These are phyloP conservation scores for Pandemis corylana DNA, from an alignment of 2,888 invertebrate species.

Conservation along the genomic window DNA sequence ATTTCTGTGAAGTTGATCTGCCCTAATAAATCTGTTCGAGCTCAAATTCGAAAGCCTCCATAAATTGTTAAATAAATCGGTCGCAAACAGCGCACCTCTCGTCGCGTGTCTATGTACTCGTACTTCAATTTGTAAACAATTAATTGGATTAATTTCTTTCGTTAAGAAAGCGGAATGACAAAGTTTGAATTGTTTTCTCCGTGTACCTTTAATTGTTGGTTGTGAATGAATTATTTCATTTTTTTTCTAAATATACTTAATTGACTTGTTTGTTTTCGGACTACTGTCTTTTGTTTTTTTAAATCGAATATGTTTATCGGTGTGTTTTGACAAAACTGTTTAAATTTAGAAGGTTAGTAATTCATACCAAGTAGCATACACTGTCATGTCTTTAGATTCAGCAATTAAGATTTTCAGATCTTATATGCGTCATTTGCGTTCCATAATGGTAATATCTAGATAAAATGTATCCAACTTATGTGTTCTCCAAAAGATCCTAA, in stretches of 20 bases:
- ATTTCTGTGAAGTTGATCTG: constrained; percentile 66
- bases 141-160: constrained; percentile 27
- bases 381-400: too few species aligned
- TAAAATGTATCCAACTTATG: too few species aligned
- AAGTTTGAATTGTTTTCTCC: constrained; percentile 7
- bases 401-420: too few species aligned
- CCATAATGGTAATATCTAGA: too few species aligned
- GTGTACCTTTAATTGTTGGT: constrained; percentile 6
- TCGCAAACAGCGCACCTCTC: constrained; percentile 50
- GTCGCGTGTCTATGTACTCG: constrained; percentile 12
- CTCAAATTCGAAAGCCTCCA: constrained; percentile 73
- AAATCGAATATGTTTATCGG: too few species aligned
- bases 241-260: neutral
- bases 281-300: too few species aligned
- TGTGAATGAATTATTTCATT: neutral
- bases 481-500: too few species aligned
- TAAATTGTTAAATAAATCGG: constrained; percentile 81
- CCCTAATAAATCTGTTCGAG: constrained; percentile 78
- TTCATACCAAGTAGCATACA: too few species aligned
- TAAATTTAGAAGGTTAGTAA: too few species aligned
- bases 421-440: too few species aligned
- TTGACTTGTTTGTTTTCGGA: neutral
- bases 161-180: constrained; percentile 1
- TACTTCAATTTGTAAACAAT: constrained; percentile 28
- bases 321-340: too few species aligned